Conservation (phyloP, 2,888 invertebrate genomes). For the Acronicta alni region DNA sequence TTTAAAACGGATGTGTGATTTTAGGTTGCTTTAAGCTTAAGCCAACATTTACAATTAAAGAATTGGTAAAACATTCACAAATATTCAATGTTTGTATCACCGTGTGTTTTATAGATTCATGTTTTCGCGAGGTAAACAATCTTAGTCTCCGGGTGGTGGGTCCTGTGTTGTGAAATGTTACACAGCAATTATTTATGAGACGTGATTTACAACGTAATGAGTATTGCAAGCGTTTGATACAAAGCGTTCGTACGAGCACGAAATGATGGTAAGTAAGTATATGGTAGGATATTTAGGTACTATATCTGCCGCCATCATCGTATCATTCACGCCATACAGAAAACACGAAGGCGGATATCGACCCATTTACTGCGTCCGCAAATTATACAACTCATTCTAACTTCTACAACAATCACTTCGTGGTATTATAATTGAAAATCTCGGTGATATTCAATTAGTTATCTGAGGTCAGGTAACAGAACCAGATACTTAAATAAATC, state of each 20-base stretch:
- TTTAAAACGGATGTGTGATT: slow-evolving; percentile 48
- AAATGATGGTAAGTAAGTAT: slow-evolving; percentile 6
- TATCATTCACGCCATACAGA: slow-evolving; percentile 21
- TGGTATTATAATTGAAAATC: slow-evolving; percentile 20
- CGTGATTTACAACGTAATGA: slow-evolving; percentile 69
- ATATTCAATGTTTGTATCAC: slow-evolving; percentile 42
- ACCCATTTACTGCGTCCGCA: slow-evolving; percentile 11
- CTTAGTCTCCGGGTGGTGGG: slow-evolving; percentile 65
- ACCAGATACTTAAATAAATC: slow-evolving; percentile 6
- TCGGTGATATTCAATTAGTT: slow-evolving; percentile 30
- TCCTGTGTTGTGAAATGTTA: slow-evolving; percentile 71
- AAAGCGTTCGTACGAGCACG: slow-evolving; percentile 33
- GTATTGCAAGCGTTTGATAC: slow-evolving; percentile 53
- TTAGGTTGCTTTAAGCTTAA: slow-evolving; percentile 23
- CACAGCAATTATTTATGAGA: slow-evolving; percentile 68
- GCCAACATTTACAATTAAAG: slow-evolving; percentile 27
- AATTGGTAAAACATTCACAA: slow-evolving; percentile 39
- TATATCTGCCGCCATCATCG: slow-evolving; percentile 9
- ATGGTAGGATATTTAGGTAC: slow-evolving; percentile 9
- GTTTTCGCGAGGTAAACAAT: slow-evolving; percentile 58
- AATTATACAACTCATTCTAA: slow-evolving; percentile 22
- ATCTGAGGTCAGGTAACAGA: slow-evolving; percentile 16
- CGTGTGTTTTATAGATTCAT: slow-evolving; percentile 41
- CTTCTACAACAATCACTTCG: slow-evolving; percentile 42
- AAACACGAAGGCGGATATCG: slow-evolving; percentile 21